Evolutionary conservation across 2,888 invertebrate species (phyloP), one percentile per base, ranked within the genome.

Genomic region (Drosophila austrosaltans): DNA sequence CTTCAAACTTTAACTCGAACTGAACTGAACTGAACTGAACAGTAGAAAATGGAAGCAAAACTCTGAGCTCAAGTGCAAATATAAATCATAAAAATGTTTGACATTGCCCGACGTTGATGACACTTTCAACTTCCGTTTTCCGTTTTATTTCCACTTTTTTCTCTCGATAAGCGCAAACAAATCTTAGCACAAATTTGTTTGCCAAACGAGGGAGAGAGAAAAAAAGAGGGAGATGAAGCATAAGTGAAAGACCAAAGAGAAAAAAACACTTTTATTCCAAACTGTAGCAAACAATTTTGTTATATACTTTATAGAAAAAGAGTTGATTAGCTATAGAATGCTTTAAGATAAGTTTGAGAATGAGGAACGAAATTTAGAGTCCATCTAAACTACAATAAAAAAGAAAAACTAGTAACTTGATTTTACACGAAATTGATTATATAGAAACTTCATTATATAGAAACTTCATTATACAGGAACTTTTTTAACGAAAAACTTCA

Each of bases 131-230:
- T 57, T 36, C 53, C 53, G 39, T 62, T 48, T 63, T 53, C 67
- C 58, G 16, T 67, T 64, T 36, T 36, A 30, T 30, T 5, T 28
- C 28, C 2, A 32, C 32, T 32, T 32, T 32, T 32, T 32, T 36
- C 8, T 1, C 63, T 60, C 57, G 57, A 69, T 68, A 12, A 25
- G 64, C 40, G 74, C 71, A 76, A 75, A 72, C 71, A 68, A 74
- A 75, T 72, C 69, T 59, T 42, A 77, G 66, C 67, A 66, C 66
- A 67, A 76, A 70, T 78, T 72, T 71, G 80, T 78, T 77, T 82
- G 70, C 68, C 53, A 48, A 54, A 66, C 22, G 48, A 48, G 25
- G 12, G 48, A 2, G 7, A 36, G 59, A n/a, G 40, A 30, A 66
- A 53, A 65, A 53, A 12, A n/a, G 32, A 57, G 32, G 5, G 42